A percentile compares a stretch with the other conserved stretches of the same genome.
phyloP scores from a whole-genome alignment of 2,113 vertebrate species.

The Meles meles region DNA sequence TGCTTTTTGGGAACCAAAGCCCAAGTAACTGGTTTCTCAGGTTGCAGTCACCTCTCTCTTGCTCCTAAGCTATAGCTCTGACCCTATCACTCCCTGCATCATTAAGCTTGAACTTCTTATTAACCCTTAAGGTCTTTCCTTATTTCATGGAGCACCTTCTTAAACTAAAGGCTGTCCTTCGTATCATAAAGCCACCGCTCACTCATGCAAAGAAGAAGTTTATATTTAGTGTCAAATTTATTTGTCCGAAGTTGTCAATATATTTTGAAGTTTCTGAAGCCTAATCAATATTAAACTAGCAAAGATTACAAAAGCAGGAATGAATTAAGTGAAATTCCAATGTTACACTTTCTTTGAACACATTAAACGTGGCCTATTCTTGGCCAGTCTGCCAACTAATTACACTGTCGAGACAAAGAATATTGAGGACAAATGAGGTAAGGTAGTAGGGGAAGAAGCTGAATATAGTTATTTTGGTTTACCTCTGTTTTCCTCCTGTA shows the following conservation, averaged over 20 bases:
- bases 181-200: not conserved
- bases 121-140: not conserved
- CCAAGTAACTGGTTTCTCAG: not conserved
- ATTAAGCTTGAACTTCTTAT: not conserved
- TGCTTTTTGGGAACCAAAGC: not conserved
- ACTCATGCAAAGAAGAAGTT: not conserved
- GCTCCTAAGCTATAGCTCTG: not conserved
- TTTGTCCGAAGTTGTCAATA: not conserved
- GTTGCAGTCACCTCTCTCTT: not conserved
- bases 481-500: not conserved
- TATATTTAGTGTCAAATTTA: not conserved
- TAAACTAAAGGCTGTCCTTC: not conserved
- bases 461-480: not conserved
- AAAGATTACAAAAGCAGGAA: not conserved
- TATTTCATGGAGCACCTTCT: not conserved
- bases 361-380: not conserved
- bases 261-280: not conserved
- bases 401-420: not conserved
- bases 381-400: not conserved
- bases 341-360: not conserved
- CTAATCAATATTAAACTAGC: not conserved
- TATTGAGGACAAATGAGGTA: not conserved
- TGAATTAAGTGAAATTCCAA: not conserved
- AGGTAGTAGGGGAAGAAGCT: not conserved
- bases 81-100: not conserved